phyloP scores from a whole-genome alignment of 1,140 invertebrate genomes.

The Eueides isabella region DNA sequence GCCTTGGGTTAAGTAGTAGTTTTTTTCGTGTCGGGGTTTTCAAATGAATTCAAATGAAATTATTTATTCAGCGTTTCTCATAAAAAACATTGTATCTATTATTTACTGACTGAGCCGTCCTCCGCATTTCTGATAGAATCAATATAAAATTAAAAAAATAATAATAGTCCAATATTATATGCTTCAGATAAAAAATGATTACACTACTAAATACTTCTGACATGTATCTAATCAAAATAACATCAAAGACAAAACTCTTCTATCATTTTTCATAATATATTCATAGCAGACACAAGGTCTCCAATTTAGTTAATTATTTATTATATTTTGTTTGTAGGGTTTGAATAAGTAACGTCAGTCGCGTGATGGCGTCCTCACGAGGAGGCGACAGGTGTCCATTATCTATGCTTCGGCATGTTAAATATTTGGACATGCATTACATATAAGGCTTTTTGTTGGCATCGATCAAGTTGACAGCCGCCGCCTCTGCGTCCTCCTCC shows the following conservation, averaged over 20 bases:
- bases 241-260: neutral
- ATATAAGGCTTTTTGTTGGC: constrained; percentile 15
- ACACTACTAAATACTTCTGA: neutral
- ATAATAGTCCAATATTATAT: no score
- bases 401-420: neutral
- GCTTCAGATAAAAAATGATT: no score
- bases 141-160: no score
- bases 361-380: neutral
- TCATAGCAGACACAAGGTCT: neutral
- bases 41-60: no score
- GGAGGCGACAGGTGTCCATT: neutral
- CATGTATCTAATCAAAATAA: neutral
- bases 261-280: neutral
- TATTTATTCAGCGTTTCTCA: no score
- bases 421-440: constrained; percentile 17
- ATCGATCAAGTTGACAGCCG: constrained; percentile 17
- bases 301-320: neutral
- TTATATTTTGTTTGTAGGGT: neutral
- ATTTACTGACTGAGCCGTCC: no score
- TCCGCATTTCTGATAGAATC: no score
- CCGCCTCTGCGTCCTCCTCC: neutral
- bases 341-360: neutral
- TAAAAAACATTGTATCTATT: no score
- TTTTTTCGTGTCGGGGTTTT: no score
- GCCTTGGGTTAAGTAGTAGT: no score